Conservation (phyloP, 2,797 vertebrate genomes). For the Otolemur crassicaudatus region DNA sequence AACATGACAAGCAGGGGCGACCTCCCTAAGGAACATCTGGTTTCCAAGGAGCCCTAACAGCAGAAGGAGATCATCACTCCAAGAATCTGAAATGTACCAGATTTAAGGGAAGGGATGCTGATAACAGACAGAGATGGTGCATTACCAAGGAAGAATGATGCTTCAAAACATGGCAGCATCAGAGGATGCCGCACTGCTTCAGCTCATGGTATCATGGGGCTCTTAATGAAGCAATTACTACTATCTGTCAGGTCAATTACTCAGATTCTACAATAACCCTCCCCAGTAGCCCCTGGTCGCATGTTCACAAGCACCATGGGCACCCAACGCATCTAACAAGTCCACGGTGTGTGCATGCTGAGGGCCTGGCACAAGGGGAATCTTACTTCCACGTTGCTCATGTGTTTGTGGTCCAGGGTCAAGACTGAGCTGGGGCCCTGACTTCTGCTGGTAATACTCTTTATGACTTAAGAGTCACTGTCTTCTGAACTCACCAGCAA, state of each 20-base stretch:
- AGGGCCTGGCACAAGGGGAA: rapidly evolving
- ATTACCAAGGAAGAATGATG: not conserved
- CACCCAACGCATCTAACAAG: not conserved
- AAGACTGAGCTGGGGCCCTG: not conserved
- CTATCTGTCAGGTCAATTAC: not conserved
- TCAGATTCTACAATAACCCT: not conserved
- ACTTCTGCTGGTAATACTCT: not conserved
- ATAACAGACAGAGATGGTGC: not conserved
- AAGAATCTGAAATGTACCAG: not conserved
- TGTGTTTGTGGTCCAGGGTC: not conserved
- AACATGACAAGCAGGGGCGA: not conserved
- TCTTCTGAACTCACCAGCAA: not conserved
- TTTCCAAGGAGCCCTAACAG: not conserved
- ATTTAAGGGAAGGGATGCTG: not conserved
- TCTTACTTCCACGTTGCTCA: not conserved
- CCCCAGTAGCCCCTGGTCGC: not conserved
- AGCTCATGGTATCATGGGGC: rapidly evolving
- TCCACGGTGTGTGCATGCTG: not conserved
- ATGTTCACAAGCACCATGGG: not conserved
- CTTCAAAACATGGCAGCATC: not conserved
- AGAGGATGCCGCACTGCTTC: not conserved
- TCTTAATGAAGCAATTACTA: not conserved
- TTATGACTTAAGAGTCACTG: not conserved
- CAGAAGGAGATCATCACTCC: not conserved
- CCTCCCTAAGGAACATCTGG: not conserved